Conservation (phyloP, 2,797 vertebrate species). For the Gila robusta region DNA sequence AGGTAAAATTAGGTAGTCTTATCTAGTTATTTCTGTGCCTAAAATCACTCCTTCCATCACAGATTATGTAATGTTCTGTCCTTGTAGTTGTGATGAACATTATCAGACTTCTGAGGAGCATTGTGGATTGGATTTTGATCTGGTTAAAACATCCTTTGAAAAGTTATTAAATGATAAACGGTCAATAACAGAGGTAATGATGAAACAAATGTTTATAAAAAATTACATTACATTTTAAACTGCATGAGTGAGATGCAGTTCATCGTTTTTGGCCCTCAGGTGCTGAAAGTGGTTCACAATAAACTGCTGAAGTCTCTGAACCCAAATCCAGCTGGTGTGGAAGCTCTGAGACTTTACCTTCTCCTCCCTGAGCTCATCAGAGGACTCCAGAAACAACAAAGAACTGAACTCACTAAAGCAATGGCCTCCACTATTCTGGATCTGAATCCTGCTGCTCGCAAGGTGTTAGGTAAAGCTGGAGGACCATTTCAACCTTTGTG, state of each 20-base stretch:
- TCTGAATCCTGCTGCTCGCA: slow-evolving; percentile 50
- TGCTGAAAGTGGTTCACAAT: slow-evolving; percentile 57
- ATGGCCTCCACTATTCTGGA: slow-evolving; percentile 63
- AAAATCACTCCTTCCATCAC: not conserved
- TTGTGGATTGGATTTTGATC: slow-evolving; percentile 69
- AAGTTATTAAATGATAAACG: slow-evolving; percentile 55
- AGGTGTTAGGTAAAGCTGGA: slow-evolving; percentile 69
- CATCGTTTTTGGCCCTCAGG: slow-evolving; percentile 58
- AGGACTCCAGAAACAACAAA: not conserved
- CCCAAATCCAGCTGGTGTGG: slow-evolving; percentile 61
- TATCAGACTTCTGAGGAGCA: slow-evolving; percentile 64
- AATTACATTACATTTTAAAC: not conserved
- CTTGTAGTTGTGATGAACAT: slow-evolving; percentile 68
- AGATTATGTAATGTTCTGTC: not conserved
- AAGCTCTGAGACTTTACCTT: slow-evolving; percentile 75
- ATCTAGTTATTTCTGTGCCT: not conserved
- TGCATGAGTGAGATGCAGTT: not conserved
- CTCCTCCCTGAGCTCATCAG: slow-evolving; percentile 74
- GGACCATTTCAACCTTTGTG: not conserved
- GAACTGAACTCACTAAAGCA: slow-evolving; percentile 28
- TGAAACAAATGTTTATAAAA: not conserved
- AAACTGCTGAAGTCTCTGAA: slow-evolving; percentile 64
- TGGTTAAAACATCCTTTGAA: slow-evolving; percentile 59
- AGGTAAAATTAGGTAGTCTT: slow-evolving; percentile 71
- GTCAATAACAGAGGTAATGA: slow-evolving; percentile 64